Percentiles rank a stretch among this genome's conserved stretches.
Evolutionary conservation across 2,797 vertebrate species (phyloP).

Genomic region (Anniella stebbinsi): DNA sequence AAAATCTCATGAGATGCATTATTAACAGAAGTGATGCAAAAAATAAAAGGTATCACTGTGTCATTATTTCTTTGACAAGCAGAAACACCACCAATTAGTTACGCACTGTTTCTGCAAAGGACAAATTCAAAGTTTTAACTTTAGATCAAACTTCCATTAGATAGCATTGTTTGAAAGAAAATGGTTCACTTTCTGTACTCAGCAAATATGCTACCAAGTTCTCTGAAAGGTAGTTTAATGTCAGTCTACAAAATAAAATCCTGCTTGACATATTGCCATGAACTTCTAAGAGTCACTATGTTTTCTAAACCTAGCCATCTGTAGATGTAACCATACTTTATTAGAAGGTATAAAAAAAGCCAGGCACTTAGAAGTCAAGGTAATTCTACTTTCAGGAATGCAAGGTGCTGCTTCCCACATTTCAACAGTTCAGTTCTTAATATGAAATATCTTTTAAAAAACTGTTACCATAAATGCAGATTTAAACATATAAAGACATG

Average conservation of each 20-base stretch:
- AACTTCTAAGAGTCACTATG: neutral
- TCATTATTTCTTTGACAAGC: conserved; percentile 11
- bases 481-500: neutral
- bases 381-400: neutral
- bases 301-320: neutral
- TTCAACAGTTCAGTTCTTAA: neutral
- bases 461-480: neutral
- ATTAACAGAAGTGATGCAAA: neutral
- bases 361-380: neutral
- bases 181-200: neutral
- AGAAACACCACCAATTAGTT: conserved; percentile 8
- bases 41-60: neutral
- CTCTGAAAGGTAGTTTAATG: neutral
- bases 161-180: neutral
- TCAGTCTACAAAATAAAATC: conserved; percentile 2
- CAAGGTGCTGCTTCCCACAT: neutral
- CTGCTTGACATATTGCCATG: neutral
- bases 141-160: neutral
- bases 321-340: neutral
- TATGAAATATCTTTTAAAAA: neutral
- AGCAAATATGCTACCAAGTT: neutral
- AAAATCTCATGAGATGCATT: conserved; percentile 22
- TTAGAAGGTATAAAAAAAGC: no score
- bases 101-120: neutral
- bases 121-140: neutral